Evolutionary conservation across 2,888 invertebrate species (phyloP).

Genomic region (Tridacna crocea): DNA sequence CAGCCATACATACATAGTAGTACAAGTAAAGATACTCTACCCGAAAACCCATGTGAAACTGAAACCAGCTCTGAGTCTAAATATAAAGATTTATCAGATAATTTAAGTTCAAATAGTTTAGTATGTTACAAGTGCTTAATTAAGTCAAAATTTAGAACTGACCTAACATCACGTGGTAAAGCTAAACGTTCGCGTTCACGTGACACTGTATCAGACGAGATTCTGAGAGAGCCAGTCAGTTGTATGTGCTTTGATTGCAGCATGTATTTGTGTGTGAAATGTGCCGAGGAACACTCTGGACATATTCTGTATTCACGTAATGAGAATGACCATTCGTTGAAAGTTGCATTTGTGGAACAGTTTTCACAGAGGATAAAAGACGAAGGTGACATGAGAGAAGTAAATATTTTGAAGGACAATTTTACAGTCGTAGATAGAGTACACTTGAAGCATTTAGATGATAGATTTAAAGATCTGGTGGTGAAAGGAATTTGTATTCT

Average conservation of each 20-base stretch:
- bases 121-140: no score
- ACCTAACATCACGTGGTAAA: not conserved
- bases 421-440: not conserved
- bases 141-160: no score
- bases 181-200: not conserved
- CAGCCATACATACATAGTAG: no score
- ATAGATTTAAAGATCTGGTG: slow-evolving; percentile 1
- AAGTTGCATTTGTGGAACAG: not conserved
- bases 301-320: not conserved
- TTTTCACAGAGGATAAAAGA: not conserved
- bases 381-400: not conserved
- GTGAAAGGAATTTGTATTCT: slow-evolving; percentile 2
- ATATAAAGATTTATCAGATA: no score
- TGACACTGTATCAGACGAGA: not conserved
- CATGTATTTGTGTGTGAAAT: not conserved
- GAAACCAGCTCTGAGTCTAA: no score
- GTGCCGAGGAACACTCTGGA: not conserved
- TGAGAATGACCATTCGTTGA: not conserved
- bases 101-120: no score
- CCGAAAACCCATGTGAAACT: no score
- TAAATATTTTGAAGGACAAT: not conserved
- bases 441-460: not conserved
- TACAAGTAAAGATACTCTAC: no score
- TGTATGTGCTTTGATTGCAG: not conserved
- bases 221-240: not conserved